A percentile compares a stretch with the other conserved stretches of the same genome.
These are phyloP conservation scores for Subanguina moxae DNA, from an alignment of 1,140 invertebrate genomes.

Conservation along the genomic window DNA sequence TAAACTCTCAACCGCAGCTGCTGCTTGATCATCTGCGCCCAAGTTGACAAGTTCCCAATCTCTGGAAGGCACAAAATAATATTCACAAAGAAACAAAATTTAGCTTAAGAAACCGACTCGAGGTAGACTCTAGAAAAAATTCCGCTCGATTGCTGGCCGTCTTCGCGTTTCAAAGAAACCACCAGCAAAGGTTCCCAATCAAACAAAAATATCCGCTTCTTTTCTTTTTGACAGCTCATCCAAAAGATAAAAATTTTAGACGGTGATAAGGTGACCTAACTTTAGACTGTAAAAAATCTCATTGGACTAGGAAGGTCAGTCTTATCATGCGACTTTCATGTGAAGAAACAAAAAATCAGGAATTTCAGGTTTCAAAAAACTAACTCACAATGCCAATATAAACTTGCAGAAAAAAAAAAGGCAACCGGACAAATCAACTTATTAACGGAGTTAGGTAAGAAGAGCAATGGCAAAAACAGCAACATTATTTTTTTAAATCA, in stretches of 20 bases:
- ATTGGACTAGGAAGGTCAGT: constrained; percentile 3
- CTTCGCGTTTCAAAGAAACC: background rate
- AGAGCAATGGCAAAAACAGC: no score
- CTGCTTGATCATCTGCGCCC: constrained; percentile 4
- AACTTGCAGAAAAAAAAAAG: no score
- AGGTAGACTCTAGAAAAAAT: constrained; percentile 24
- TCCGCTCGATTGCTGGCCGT: background rate
- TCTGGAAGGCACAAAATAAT: constrained; percentile 20
- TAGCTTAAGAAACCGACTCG: constrained; percentile 6
- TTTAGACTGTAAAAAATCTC: background rate
- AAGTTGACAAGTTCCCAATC: constrained; percentile 22
- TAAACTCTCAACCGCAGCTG: background rate
- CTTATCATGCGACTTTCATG: constrained; percentile 1
- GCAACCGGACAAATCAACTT: no score
- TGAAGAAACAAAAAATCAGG: background rate
- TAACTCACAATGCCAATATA: background rate
- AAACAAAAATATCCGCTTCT: background rate
- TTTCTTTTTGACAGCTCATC: constrained; percentile 1
- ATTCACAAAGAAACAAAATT: background rate
- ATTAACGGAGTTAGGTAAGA: no score
- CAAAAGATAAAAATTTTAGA: no score
- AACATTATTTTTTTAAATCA: no score
- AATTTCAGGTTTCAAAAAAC: constrained; percentile 13
- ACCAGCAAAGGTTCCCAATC: constrained; percentile 17
- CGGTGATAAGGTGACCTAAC: no score